These are phyloP conservation scores for Pogonomyrmex barbatus DNA, from an alignment of 1,140 invertebrate species.

Conservation along the genomic window DNA sequence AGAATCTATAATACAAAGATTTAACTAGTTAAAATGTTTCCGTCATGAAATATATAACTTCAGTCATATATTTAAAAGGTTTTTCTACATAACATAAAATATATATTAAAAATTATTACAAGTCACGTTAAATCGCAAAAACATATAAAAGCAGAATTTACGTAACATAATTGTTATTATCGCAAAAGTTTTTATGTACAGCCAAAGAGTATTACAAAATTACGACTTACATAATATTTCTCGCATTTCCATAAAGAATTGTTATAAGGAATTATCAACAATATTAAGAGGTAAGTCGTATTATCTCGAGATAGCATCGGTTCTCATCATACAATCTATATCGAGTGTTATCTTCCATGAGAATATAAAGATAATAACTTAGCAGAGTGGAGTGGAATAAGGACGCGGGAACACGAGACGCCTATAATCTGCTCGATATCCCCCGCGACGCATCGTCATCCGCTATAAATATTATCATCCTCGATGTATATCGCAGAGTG, in stretches of 20 bases:
- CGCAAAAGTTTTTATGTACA: not conserved
- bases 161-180: not conserved
- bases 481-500: slow-evolving; percentile 37
- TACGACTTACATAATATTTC: not conserved
- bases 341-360: slow-evolving; percentile 25
- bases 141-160: not conserved
- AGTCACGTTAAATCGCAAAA: not conserved
- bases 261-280: not conserved
- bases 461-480: slow-evolving; percentile 58
- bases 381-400: not conserved
- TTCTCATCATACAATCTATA: slow-evolving; percentile 30
- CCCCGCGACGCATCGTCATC: slow-evolving; percentile 32
- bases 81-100: not conserved
- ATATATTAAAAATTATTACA: slow-evolving; percentile 7
- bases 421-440: slow-evolving; percentile 55
- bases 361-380: slow-evolving; percentile 53
- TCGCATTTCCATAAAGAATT: not conserved
- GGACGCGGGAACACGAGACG: slow-evolving; percentile 40
- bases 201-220: not conserved
- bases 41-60: not conserved
- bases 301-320: slow-evolving; percentile 16
- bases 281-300: not conserved
- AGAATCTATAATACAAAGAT: not conserved
- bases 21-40: slow-evolving; percentile 1
- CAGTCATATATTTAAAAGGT: not conserved